Evolutionary conservation across 2,113 vertebrate genomes (phyloP), one percentile per base, ranked within the genome.

Genomic region (Hyla sarda): DNA sequence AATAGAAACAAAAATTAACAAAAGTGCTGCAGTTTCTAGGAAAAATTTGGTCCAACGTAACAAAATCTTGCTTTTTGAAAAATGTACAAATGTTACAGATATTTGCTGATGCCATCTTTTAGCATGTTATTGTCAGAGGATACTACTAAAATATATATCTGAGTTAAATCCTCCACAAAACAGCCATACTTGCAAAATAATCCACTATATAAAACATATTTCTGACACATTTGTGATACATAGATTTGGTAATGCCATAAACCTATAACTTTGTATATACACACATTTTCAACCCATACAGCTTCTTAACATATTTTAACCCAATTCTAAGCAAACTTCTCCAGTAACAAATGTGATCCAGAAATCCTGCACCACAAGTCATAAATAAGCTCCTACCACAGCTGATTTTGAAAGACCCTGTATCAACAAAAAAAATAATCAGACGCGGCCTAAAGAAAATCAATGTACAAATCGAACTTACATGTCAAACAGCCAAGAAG

Each of bases 391-490:
- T 81, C 56, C 56, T 62, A 62, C 56, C 23, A 62, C 56, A 60
- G 34, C 37, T 45, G 78, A 58, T 34, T 80, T 80, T 23, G 21
- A 60, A 60, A 52, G 54, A 23, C 56, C 21, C 21, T 19, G 21
- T 60, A 80, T 62, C 37, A 65, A 62, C 34, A 69, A 41, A 48
- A 19, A 81, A 62, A 81, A 80, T 80, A 62, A 81, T 81, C 78
- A 81, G 78, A 65, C 78, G n/a, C 34, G 4, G 56, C 56, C 56
- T 47, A 81, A 60, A 81, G 34, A 81, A 81, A 81, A 81, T 81
- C 78, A 81, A 81, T 81, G 78, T 28, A 65, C 34, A 62, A 81
- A 81, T 81, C 78, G 78, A 81, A 81, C 56, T n/a, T 62, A 45
- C 78, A 62, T 81, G 78, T 81, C 78, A 81, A 81, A 47, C 78